These are phyloP conservation scores for Drosophila colorata DNA, from an alignment of 2,888 invertebrate genomes.

Conservation along the genomic window DNA sequence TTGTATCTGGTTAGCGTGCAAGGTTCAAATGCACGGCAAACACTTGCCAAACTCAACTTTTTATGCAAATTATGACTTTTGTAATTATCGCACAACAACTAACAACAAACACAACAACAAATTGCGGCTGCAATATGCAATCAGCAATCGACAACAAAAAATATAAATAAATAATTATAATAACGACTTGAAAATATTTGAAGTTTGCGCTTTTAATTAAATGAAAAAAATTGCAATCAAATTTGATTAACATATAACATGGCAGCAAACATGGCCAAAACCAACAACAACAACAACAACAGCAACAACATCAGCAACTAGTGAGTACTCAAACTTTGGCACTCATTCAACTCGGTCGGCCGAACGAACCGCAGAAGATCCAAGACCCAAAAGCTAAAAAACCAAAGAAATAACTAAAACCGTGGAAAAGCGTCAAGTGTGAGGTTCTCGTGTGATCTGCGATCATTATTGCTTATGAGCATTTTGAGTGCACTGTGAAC, in stretches of 20 bases:
- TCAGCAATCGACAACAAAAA: conserved; percentile 21
- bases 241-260: conserved; percentile 72
- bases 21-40: conserved; percentile 51
- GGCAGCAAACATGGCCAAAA: conserved; percentile 49
- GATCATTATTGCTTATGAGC: conserved; percentile 43
- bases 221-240: conserved; percentile 60
- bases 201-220: conserved; percentile 72
- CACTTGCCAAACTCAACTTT: conserved; percentile 49
- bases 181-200: conserved; percentile 54
- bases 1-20: conserved; percentile 28
- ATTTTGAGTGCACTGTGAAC: conserved; percentile 29
- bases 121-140: conserved; percentile 38
- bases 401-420: conserved; percentile 37
- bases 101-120: conserved; percentile 27
- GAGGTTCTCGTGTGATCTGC: conserved; percentile 72
- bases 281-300: conserved; percentile 19
- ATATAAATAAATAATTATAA: conserved; percentile 45
- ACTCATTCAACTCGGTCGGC: conserved; percentile 25
- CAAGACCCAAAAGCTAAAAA: conserved; percentile 39
- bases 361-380: conserved; percentile 48
- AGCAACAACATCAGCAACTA: conserved; percentile 21
- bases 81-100: conserved; percentile 59
- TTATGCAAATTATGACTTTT: conserved; percentile 68
- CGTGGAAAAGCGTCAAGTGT: conserved; percentile 74
- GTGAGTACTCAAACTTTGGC: conserved; percentile 32